Conservation (phyloP, 2,888 invertebrate genomes). For the Dryococelus australis region DNA sequence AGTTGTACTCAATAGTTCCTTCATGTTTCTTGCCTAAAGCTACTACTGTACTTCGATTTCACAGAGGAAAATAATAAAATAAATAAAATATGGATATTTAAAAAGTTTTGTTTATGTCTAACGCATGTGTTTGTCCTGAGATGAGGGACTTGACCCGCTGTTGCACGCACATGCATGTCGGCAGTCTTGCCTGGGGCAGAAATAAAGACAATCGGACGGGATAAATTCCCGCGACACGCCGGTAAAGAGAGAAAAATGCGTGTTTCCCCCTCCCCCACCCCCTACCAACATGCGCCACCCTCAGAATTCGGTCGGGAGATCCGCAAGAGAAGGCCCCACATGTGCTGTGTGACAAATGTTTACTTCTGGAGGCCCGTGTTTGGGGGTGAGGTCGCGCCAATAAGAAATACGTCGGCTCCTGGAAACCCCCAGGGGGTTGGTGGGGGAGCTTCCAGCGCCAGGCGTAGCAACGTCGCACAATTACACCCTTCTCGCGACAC, state of each 20-base stretch:
- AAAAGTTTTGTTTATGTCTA: no score
- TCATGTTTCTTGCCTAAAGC: no score
- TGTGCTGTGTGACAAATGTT: background rate
- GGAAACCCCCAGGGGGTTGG: background rate
- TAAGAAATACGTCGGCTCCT: background rate
- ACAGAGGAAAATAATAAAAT: no score
- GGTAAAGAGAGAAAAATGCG: constrained; percentile 9
- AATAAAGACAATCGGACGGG: constrained; percentile 2
- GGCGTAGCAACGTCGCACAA: no score
- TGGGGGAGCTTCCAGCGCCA: no score
- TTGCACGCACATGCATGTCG: background rate
- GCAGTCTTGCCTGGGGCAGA: background rate
- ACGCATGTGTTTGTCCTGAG: no score
- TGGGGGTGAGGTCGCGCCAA: background rate
- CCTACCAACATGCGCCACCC: no score
- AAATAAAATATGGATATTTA: no score
- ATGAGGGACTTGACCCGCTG: background rate
- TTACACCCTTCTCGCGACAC: constrained; percentile 16
- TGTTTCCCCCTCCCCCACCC: background rate
- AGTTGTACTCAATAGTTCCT: no score
- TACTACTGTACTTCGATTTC: no score
- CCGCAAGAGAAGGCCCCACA: background rate
- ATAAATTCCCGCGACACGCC: background rate
- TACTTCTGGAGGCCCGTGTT: background rate
- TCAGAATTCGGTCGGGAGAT: no score